Evolutionary conservation across 2,888 invertebrate species (phyloP).

Genomic region (Torymus auratus): DNA sequence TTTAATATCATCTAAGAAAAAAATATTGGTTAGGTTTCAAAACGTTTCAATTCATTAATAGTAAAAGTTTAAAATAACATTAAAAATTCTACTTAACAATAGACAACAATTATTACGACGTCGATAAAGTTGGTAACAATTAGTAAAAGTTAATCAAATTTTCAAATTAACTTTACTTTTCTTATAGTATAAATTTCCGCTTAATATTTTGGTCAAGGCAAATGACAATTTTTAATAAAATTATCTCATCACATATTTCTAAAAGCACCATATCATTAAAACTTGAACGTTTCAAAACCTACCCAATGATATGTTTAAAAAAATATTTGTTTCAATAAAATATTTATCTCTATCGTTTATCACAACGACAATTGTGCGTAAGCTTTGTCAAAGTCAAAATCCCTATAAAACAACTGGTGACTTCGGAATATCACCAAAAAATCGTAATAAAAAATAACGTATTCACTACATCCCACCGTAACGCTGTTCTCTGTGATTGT

Average conservation of each 20-base stretch:
- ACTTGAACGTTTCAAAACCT: neutral
- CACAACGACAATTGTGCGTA: constrained; percentile 50
- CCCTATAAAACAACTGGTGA: neutral
- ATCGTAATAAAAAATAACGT: constrained; percentile 37
- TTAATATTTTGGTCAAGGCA: too few species aligned
- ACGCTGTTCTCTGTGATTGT: neutral
- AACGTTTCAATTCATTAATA: neutral
- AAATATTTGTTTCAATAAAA: constrained; percentile 48
- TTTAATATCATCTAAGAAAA: neutral
- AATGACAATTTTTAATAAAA: too few species aligned
- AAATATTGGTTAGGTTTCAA: neutral
- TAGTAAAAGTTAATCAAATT: too few species aligned
- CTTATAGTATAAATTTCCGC: too few species aligned
- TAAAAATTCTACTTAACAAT: too few species aligned
- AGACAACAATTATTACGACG: too few species aligned
- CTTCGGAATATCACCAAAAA: constrained; percentile 15
- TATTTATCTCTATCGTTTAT: constrained; percentile 50
- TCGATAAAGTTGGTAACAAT: too few species aligned
- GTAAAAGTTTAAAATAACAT: too few species aligned
- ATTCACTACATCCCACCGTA: constrained; percentile 10
- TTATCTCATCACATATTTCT: too few species aligned
- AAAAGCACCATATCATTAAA: neutral
- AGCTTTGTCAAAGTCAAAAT: constrained; percentile 12
- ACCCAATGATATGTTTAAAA: constrained; percentile 31
- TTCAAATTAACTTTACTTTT: too few species aligned